A percentile compares a stretch with the other conserved stretches of the same genome.
These are phyloP conservation scores for Xiphydria camelus DNA, from an alignment of 2,888 invertebrate genomes.

Conservation along the genomic window DNA sequence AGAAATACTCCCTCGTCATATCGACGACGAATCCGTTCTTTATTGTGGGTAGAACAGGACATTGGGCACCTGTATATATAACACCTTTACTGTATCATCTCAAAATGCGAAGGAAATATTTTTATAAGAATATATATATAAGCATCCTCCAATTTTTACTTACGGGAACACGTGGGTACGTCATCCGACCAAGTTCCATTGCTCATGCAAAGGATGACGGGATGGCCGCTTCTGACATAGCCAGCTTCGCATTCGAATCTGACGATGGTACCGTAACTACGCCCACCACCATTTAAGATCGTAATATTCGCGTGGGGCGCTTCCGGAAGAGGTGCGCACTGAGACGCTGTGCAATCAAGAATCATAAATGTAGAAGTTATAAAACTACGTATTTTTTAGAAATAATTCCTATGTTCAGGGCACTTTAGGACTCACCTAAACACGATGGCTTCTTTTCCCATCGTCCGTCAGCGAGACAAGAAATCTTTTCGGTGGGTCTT, in stretches of 20 bases:
- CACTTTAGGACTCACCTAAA: slow-evolving; percentile 65
- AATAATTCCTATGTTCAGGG: background rate
- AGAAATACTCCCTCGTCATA: slow-evolving; percentile 74
- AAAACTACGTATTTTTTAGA: slow-evolving; percentile 1
- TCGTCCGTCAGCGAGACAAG: slow-evolving; percentile 85
- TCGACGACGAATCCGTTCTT: slow-evolving; percentile 88
- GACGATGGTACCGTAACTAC: slow-evolving; percentile 92
- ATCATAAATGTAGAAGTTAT: background rate
- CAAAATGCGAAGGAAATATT: too few relatives aligned
- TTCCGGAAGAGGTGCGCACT: slow-evolving; percentile 84
- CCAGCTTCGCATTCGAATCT: slow-evolving; percentile 91
- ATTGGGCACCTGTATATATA: slow-evolving; percentile 63
- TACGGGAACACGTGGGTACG: slow-evolving; percentile 83
- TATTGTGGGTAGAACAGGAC: slow-evolving; percentile 76
- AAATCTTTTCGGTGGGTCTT: slow-evolving; percentile 84
- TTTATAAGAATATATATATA: too few relatives aligned
- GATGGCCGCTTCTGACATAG: slow-evolving; percentile 84
- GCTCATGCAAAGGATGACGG: slow-evolving; percentile 91
- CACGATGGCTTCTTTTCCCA: slow-evolving; percentile 94
- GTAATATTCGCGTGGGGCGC: slow-evolving; percentile 86
- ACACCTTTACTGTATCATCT: too few relatives aligned
- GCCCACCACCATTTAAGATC: slow-evolving; percentile 84
- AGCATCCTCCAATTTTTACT: slow-evolving; percentile 43
- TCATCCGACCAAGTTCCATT: slow-evolving; percentile 95
- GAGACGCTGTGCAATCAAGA: slow-evolving; percentile 69